Evolutionary conservation across 30 jellyfish, hydroid and myxozoan species (phyloP).

Genomic region (Aurelia coerulea): DNA sequence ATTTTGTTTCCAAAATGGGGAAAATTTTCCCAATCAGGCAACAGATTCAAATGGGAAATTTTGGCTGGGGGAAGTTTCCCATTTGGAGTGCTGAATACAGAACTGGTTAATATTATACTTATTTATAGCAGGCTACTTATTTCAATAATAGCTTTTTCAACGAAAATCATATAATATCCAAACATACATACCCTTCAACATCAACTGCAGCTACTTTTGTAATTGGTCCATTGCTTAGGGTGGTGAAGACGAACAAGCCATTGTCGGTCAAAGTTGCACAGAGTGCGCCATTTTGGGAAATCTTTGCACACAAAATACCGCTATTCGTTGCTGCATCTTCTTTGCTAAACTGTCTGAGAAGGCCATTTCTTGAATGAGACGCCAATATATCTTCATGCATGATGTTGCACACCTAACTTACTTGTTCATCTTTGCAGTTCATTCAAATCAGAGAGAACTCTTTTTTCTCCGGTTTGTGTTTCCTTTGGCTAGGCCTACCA

Average conservation of each 20-base stretch:
- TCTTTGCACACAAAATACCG: not conserved
- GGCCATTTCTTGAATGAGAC: constrained; percentile 11
- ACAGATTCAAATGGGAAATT: too few relatives aligned
- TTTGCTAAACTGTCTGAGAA: not conserved
- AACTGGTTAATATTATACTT: too few relatives aligned
- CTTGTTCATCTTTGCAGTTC: not conserved
- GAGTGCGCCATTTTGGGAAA: not conserved
- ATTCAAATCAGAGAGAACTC: not conserved
- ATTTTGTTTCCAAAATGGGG: too few relatives aligned
- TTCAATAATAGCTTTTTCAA: too few relatives aligned
- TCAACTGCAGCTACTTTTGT: not conserved
- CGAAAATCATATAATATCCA: too few relatives aligned
- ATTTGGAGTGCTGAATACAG: too few relatives aligned
- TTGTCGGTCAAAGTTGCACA: not conserved
- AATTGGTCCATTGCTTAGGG: not conserved
- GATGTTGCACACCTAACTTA: not conserved
- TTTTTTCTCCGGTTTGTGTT: too few relatives aligned
- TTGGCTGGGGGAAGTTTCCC: too few relatives aligned
- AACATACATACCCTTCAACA: not conserved
- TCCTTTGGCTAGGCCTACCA: not conserved
- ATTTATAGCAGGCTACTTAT: too few relatives aligned
- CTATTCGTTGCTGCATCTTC: not conserved
- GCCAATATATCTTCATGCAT: not conserved
- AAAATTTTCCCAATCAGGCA: too few relatives aligned
- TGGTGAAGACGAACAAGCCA: not conserved